These are phyloP conservation scores for Galaxea fascicularis DNA, from an alignment of 92 coral and sea anemone species.

Conservation along the genomic window DNA sequence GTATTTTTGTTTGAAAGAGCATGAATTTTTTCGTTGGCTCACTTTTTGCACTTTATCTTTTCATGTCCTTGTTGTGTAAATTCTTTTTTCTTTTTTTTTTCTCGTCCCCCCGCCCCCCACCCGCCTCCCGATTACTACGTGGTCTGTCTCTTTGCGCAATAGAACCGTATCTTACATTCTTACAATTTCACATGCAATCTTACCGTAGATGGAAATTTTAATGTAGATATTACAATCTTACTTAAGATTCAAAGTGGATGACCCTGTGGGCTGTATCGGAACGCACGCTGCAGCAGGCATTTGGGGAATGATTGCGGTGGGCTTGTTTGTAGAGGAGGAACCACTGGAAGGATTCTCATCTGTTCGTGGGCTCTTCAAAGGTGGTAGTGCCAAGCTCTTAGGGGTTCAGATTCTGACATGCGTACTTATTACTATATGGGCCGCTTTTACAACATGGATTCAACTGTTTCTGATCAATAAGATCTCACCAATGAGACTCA, in stretches of 20 bases:
- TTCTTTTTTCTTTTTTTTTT: too few relatives aligned
- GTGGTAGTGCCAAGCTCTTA: slow-evolving; percentile 52
- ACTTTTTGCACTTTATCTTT: too few relatives aligned
- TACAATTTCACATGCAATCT: too few relatives aligned
- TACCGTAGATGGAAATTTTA: too few relatives aligned
- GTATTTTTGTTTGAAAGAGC: too few relatives aligned
- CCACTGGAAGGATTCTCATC: slow-evolving; percentile 52
- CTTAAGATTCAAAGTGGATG: slow-evolving; percentile 54
- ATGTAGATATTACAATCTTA: too few relatives aligned
- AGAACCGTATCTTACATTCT: too few relatives aligned
- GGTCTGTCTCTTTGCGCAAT: too few relatives aligned
- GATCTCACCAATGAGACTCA: slow-evolving; percentile 48
- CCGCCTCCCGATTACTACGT: too few relatives aligned
- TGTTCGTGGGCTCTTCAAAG: slow-evolving; percentile 46
- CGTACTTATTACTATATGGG: slow-evolving; percentile 46
- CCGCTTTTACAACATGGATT: slow-evolving; percentile 49
- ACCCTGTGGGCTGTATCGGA: slow-evolving; percentile 74
- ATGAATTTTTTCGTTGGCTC: too few relatives aligned
- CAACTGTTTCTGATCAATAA: slow-evolving; percentile 55
- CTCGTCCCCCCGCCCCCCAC: too few relatives aligned
- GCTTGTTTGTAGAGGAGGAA: slow-evolving; percentile 66
- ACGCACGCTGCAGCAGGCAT: slow-evolving; percentile 67
- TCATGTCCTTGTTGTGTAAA: too few relatives aligned
- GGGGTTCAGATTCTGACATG: slow-evolving; percentile 61
- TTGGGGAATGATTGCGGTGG: slow-evolving; percentile 81